Evolutionary conservation across 2,888 invertebrate species (phyloP).

Genomic region (Myopa testacea): DNA sequence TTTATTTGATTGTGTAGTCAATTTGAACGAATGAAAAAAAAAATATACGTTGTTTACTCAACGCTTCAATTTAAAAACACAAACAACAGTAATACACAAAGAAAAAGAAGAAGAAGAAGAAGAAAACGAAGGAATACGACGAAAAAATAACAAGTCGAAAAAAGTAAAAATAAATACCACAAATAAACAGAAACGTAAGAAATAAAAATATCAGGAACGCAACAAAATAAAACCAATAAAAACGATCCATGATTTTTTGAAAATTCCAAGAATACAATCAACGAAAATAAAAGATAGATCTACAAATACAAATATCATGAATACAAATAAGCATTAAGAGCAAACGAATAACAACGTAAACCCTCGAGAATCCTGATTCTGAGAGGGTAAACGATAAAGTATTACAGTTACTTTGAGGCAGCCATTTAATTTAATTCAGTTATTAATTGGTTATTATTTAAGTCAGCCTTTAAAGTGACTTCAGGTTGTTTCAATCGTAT

Average conservation of each 20-base stretch:
- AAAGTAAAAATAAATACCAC: not conserved
- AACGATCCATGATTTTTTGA: not conserved
- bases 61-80: not conserved
- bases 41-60: not conserved
- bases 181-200: not conserved
- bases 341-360: not conserved
- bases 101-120: not conserved
- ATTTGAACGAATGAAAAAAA: not conserved
- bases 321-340: conserved; percentile 7
- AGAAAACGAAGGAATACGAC: not conserved
- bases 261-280: not conserved
- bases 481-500: too few species aligned
- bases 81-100: not conserved
- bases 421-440: too few species aligned
- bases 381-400: too few species aligned
- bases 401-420: too few species aligned
- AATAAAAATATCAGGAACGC: not conserved
- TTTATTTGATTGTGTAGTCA: not conserved
- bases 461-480: too few species aligned
- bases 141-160: not conserved
- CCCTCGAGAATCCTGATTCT: too few species aligned
- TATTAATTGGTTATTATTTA: too few species aligned
- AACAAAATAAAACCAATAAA: not conserved
- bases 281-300: not conserved
- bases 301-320: not conserved